These are phyloP conservation scores for Ctenomys sociabilis DNA, from an alignment of 2,113 vertebrate genomes.

Conservation along the genomic window DNA sequence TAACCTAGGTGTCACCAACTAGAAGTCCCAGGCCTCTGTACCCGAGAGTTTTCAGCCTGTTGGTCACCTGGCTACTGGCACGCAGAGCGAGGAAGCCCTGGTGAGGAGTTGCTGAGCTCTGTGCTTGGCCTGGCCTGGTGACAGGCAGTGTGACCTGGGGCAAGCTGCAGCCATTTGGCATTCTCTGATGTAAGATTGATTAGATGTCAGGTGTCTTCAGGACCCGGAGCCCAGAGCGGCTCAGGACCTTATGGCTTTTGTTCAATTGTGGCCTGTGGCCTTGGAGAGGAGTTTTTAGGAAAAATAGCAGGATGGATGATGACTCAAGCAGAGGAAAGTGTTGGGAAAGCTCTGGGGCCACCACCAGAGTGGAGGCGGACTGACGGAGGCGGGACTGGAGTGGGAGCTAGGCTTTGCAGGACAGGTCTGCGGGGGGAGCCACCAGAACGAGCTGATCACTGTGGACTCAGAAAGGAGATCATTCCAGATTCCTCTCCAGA, in stretches of 20 bases:
- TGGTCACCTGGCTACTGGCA: background rate
- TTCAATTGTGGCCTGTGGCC: too few relatives aligned
- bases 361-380: background rate
- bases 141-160: background rate
- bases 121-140: background rate
- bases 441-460: background rate
- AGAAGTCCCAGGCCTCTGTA: background rate
- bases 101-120: background rate
- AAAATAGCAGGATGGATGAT: background rate
- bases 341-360: background rate
- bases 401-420: background rate
- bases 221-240: background rate
- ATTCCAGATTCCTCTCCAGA: background rate
- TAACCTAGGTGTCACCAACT: background rate
- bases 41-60: background rate
- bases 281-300: background rate
- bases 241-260: background rate
- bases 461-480: background rate
- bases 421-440: background rate
- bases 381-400: background rate
- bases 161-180: too few relatives aligned
- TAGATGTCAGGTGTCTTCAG: rapidly evolving
- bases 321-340: background rate
- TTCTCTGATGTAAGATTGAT: background rate
- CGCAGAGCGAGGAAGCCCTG: background rate